phyloP scores from a whole-genome alignment of 1,140 invertebrate genomes.

The Drusus annulatus region DNA sequence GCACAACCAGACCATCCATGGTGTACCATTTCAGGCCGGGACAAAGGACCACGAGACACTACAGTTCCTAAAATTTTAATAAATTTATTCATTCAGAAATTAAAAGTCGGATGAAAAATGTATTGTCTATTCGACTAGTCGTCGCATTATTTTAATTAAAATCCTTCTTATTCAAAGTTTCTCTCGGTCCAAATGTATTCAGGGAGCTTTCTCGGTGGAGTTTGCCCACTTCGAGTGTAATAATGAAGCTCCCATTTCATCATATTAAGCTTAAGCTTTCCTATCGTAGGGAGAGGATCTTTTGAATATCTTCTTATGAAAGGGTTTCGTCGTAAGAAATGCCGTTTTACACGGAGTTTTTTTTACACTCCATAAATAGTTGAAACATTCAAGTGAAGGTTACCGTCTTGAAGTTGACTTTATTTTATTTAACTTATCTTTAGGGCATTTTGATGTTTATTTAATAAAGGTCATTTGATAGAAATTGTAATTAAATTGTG shows the following conservation, averaged over 20 bases:
- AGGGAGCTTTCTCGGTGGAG: slow-evolving; percentile 15
- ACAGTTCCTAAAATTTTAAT: too few species aligned
- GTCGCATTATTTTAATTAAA: slow-evolving; percentile 43
- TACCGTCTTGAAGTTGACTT: too few species aligned
- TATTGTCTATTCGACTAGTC: not conserved
- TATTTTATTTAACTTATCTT: too few species aligned
- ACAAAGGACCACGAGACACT: too few species aligned
- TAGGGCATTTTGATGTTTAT: too few species aligned
- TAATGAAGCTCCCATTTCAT: slow-evolving; percentile 31
- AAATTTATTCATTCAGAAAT: too few species aligned
- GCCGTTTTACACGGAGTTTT: not conserved
- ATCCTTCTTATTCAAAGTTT: slow-evolving; percentile 13
- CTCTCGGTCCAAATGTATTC: slow-evolving; percentile 28
- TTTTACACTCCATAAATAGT: slow-evolving; percentile 10
- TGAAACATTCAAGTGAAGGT: not conserved
- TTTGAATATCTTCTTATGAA: slow-evolving; percentile 7
- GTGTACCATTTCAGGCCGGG: too few species aligned
- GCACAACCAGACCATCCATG: too few species aligned
- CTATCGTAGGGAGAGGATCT: slow-evolving; percentile 13
- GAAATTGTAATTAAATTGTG: too few species aligned
- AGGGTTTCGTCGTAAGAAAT: not conserved
- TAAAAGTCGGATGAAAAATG: too few species aligned
- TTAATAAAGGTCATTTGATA: too few species aligned
- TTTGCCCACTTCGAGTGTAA: slow-evolving; percentile 6
- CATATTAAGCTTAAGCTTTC: slow-evolving; percentile 26